These are phyloP conservation scores for Orchesellides sinensis DNA, from an alignment of 2,888 invertebrate genomes.

Conservation along the genomic window DNA sequence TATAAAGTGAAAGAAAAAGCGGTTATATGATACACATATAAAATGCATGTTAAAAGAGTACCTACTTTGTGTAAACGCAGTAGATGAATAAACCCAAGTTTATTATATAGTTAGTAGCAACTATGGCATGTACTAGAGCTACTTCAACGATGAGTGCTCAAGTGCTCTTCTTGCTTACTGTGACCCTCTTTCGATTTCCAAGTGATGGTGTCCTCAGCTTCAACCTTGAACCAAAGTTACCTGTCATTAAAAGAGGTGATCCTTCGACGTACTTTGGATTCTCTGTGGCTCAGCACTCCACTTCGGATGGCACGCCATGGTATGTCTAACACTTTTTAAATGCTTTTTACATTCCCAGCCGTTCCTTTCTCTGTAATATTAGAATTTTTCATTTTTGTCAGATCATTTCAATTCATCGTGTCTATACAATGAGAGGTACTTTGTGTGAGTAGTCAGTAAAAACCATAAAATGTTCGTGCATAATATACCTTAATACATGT, in stretches of 20 bases:
- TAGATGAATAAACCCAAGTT: constrained; percentile 14
- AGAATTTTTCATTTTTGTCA: constrained; percentile 47
- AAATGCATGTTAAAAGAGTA: constrained; percentile 8
- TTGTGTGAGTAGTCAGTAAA: constrained; percentile 13
- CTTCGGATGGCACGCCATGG: constrained; percentile 70
- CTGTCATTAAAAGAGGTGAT: constrained; percentile 84
- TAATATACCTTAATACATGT: background rate
- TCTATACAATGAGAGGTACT: constrained; percentile 27
- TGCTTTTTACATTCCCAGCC: constrained; percentile 17
- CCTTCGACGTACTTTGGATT: constrained; percentile 91
- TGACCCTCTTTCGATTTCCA: constrained; percentile 65
- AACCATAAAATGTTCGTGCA: constrained; percentile 13
- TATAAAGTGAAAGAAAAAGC: background rate
- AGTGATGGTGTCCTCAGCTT: constrained; percentile 77
- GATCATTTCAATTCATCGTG: constrained; percentile 66
- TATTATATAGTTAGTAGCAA: constrained; percentile 42
- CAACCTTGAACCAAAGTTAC: constrained; percentile 88
- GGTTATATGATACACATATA: constrained; percentile 10
- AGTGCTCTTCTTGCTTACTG: constrained; percentile 67
- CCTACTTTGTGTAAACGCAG: constrained; percentile 9
- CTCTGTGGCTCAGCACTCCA: constrained; percentile 87
- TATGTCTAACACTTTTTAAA: constrained; percentile 66
- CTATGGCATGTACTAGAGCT: constrained; percentile 58
- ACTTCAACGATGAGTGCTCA: constrained; percentile 69
- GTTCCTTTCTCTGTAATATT: constrained; percentile 15